Evolutionary conservation across 2,888 invertebrate genomes (phyloP).

Genomic region (Polietes domitor): DNA sequence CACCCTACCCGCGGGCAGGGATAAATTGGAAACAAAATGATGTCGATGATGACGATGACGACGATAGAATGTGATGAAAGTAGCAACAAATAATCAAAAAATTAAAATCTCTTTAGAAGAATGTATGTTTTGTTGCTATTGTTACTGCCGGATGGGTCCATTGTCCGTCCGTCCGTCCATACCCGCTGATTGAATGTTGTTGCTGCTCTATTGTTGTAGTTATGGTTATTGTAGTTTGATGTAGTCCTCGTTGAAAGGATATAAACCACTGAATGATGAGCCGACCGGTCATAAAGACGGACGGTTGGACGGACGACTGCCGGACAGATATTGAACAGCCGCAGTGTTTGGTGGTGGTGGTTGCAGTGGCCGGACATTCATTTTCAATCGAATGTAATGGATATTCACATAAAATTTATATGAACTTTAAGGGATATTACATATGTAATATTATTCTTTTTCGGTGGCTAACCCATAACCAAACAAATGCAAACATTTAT

Average conservation of each 20-base stretch:
- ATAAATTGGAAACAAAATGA: slow-evolving; percentile 24
- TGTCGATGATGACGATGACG: slow-evolving; percentile 1
- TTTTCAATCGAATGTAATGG: slow-evolving; percentile 67
- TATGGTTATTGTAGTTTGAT: slow-evolving; percentile 52
- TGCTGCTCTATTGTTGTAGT: slow-evolving; percentile 73
- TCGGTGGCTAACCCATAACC: neutral
- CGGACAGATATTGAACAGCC: slow-evolving; percentile 13
- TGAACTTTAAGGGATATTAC: slow-evolving; percentile 46
- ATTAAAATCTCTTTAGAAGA: slow-evolving; percentile 80
- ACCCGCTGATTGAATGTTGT: slow-evolving; percentile 78
- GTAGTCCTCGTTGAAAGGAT: slow-evolving; percentile 57
- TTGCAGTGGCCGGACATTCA: slow-evolving; percentile 57
- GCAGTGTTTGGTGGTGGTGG: slow-evolving; percentile 29
- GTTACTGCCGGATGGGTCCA: slow-evolving; percentile 3
- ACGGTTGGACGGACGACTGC: slow-evolving; percentile 29
- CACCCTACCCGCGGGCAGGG: neutral
- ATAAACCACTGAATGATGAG: slow-evolving; percentile 36
- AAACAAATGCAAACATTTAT: neutral
- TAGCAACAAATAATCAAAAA: slow-evolving; percentile 78
- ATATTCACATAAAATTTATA: slow-evolving; percentile 54
- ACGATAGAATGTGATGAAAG: slow-evolving; percentile 66
- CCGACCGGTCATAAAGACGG: slow-evolving; percentile 3
- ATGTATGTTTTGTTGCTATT: slow-evolving; percentile 70
- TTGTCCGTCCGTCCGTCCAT: slow-evolving; percentile 73
- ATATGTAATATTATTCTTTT: slow-evolving; percentile 56